A percentile compares a stretch with the other conserved stretches of the same genome.
Conservation (phyloP, 1,140 invertebrate species). For the Homalodisca vitripennis region DNA sequence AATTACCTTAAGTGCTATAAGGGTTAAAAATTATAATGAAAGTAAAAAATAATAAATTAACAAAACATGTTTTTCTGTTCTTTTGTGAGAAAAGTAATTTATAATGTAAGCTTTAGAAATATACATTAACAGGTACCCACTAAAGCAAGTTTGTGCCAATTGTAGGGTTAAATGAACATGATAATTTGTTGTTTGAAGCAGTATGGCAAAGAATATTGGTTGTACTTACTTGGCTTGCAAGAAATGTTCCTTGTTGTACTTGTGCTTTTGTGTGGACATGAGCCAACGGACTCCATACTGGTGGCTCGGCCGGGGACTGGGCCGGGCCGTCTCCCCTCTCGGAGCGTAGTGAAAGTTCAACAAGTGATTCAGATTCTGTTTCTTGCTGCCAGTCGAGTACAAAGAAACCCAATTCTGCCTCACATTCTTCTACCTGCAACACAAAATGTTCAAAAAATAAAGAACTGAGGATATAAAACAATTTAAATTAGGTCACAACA, state of each 20-base stretch:
- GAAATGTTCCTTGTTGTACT: conserved; percentile 91
- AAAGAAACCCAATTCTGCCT: conserved; percentile 79
- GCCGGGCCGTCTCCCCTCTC: conserved; percentile 44
- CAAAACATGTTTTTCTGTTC: too few species aligned
- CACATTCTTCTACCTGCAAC: conserved; percentile 45
- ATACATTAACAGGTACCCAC: too few species aligned
- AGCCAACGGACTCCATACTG: conserved; percentile 39
- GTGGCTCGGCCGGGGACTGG: conserved; percentile 23
- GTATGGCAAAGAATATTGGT: too few species aligned
- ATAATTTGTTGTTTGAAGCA: too few species aligned
- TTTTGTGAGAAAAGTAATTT: too few species aligned
- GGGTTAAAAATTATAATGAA: too few species aligned
- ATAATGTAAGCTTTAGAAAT: too few species aligned
- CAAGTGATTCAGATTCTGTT: conserved; percentile 90
- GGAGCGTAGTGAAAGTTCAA: conserved; percentile 81
- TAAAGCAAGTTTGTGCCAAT: too few species aligned
- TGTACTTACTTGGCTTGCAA: conserved; percentile 89
- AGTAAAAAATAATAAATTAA: too few species aligned
- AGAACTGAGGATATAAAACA: too few species aligned
- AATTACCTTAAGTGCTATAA: too few species aligned
- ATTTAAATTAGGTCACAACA: background rate
- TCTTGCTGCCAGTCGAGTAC: conserved; percentile 74
- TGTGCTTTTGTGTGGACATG: conserved; percentile 55
- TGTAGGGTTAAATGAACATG: too few species aligned
- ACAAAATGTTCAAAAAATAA: conserved; percentile 21